These are phyloP conservation scores for Scaptomyza montana DNA, from an alignment of 1,140 invertebrate species.

Conservation along the genomic window DNA sequence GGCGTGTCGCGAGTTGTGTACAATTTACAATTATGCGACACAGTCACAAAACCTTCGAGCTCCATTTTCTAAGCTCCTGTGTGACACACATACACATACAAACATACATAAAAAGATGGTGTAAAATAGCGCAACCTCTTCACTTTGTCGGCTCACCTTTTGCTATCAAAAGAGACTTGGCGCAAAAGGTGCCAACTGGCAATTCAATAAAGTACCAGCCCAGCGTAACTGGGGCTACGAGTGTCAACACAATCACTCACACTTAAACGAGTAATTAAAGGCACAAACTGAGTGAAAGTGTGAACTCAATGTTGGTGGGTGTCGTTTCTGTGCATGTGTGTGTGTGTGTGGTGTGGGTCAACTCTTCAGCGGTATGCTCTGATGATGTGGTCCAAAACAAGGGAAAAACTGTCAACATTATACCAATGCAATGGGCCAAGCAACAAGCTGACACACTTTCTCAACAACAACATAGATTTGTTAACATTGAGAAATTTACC, in stretches of 20 bases:
- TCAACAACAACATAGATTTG: not conserved
- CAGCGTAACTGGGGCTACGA: not conserved
- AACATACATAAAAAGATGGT: not conserved
- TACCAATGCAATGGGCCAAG: too few relatives aligned
- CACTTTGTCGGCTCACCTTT: too few relatives aligned
- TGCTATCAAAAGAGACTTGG: not conserved
- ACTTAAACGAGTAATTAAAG: conserved; percentile 48
- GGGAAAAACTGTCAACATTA: not conserved
- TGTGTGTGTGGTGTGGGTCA: not conserved
- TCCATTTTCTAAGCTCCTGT: conserved; percentile 23
- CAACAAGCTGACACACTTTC: not conserved
- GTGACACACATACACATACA: not conserved
- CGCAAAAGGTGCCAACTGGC: conserved; percentile 2
- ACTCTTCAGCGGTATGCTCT: not conserved
- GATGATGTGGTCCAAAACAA: not conserved
- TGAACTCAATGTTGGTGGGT: not conserved
- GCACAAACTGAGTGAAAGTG: conserved; percentile 31
- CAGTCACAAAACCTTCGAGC: conserved; percentile 26
- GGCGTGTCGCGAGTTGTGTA: conserved; percentile 14
- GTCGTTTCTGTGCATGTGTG: not conserved
- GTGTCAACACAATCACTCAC: conserved; percentile 44
- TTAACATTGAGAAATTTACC: not conserved
- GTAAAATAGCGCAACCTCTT: conserved; percentile 11
- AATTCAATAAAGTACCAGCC: conserved; percentile 36
- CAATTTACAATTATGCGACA: conserved; percentile 52